phyloP scores from a whole-genome alignment of 1,140 invertebrate genomes.

The Gerris buenoi region DNA sequence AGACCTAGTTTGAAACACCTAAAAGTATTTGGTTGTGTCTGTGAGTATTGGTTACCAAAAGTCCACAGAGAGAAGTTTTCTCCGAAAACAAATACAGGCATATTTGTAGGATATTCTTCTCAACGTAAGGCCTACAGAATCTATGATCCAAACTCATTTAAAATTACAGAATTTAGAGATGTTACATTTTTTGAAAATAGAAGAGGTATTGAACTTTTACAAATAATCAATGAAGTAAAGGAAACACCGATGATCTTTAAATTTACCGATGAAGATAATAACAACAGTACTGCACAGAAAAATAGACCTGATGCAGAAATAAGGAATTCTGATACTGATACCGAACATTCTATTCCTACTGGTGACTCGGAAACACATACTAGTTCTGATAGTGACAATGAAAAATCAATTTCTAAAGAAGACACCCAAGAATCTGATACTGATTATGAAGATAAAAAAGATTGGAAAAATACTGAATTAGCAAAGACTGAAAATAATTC shows the following conservation, averaged over 20 bases:
- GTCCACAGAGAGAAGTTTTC: constrained; percentile 13
- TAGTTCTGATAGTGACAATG: background rate
- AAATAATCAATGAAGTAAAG: background rate
- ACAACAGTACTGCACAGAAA: background rate
- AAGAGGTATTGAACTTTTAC: background rate
- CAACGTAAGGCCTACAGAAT: background rate
- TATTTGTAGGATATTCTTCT: constrained; percentile 1
- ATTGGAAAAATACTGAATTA: background rate
- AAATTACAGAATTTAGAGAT: background rate
- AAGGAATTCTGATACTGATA: background rate
- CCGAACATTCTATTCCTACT: background rate
- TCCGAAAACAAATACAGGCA: background rate
- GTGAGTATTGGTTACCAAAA: constrained; percentile 22
- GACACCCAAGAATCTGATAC: background rate
- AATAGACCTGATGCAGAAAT: background rate
- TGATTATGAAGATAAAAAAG: background rate
- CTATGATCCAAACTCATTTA: background rate
- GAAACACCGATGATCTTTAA: background rate
- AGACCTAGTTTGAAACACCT: constrained; percentile 23
- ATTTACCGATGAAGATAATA: background rate
- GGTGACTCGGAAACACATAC: background rate
- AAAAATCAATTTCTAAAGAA: background rate
- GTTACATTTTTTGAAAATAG: background rate
- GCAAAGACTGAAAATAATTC: background rate
- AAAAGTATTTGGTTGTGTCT: constrained; percentile 26